Base-by-base conservation (phyloP, 2,113 vertebrate genomes). In the Chiloscyllium plagiosum region DNA sequence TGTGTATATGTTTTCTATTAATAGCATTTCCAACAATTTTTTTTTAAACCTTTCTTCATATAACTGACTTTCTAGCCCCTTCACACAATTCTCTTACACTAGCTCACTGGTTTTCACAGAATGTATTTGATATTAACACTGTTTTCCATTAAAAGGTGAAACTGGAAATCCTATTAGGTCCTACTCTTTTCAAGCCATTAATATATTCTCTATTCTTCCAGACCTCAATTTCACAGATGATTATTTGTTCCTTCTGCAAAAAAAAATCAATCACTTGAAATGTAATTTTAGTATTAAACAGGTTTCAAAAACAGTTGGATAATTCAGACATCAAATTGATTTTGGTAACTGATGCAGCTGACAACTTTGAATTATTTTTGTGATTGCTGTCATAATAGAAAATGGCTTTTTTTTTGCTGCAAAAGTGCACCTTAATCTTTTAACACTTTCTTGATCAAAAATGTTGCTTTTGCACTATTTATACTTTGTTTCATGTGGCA, bases 201-300 rank as follows among this genome's bases (percentile, higher is more conserved):
- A 26, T 87, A 52, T 52, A 13, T 26, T 47, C 47, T 2, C 13
- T 52, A 50, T 24, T 86, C 20, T 52, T 52, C 2, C 37, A 42
- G 37, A 83, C 47, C 7, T 26, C 22, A 26, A 52, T 87, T 87
- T 87, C 80, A 52, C 50, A 50, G 12, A 52, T 13, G 47, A 61
- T 61, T 61, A 52, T 52, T 52, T 87, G 33, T 80, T 37, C n/a
- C 24, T 10, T 83, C 47, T 87, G 20, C 83, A 87, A 87, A 70
- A 87, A n/a, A 87, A 70, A 87, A 87, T 87, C 47, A 52, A 86
- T 87, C 85, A 52, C 8, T 87, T 87, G 47, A 87, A 87, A 52
- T 87, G 50, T 87, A 87, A 87, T 87, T 52, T 87, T 52, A 29
- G 24, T 26, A 52, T 87, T 52, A 29, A 52, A 52, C 52, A 26